A percentile compares a stretch with the other conserved stretches of the same genome.
Evolutionary conservation across 1,140 invertebrate species (phyloP).

Genomic region (Epicauta chinensis): DNA sequence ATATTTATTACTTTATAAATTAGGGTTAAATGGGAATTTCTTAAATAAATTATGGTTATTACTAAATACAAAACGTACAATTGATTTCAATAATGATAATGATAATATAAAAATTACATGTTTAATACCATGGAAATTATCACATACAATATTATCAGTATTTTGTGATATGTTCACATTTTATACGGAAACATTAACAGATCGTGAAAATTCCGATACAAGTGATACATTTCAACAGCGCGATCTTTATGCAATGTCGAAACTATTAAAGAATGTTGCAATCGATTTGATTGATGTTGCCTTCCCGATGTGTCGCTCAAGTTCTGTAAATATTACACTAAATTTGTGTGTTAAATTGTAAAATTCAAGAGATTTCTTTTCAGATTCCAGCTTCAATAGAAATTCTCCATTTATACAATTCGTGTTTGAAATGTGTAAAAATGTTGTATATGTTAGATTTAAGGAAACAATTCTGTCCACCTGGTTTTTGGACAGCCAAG

Average conservation of each 20-base stretch:
- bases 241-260: conserved; percentile 59
- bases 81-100: too few relatives aligned
- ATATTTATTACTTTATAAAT: conserved; percentile 64
- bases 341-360: neutral
- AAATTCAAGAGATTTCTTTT: neutral
- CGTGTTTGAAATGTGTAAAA: conserved; percentile 35
- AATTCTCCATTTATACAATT: conserved; percentile 37
- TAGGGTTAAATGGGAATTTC: conserved; percentile 79
- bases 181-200: conserved; percentile 40
- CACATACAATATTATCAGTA: conserved; percentile 36
- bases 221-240: conserved; percentile 59
- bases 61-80: conserved; percentile 19
- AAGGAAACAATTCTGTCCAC: conserved; percentile 66
- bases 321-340: conserved; percentile 18
- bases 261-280: conserved; percentile 72
- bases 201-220: conserved; percentile 40
- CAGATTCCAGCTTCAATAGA: conserved; percentile 33
- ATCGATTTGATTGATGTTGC: conserved; percentile 84
- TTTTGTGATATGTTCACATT: conserved; percentile 43
- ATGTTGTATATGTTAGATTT: conserved; percentile 40
- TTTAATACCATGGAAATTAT: conserved; percentile 33
- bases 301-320: conserved; percentile 63
- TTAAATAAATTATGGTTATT: conserved; percentile 68
- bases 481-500: conserved; percentile 69
- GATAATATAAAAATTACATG: conserved; percentile 19